These are phyloP conservation scores for Mizuhopecten yessoensis DNA, from an alignment of 1,140 invertebrate genomes.

Conservation along the genomic window DNA sequence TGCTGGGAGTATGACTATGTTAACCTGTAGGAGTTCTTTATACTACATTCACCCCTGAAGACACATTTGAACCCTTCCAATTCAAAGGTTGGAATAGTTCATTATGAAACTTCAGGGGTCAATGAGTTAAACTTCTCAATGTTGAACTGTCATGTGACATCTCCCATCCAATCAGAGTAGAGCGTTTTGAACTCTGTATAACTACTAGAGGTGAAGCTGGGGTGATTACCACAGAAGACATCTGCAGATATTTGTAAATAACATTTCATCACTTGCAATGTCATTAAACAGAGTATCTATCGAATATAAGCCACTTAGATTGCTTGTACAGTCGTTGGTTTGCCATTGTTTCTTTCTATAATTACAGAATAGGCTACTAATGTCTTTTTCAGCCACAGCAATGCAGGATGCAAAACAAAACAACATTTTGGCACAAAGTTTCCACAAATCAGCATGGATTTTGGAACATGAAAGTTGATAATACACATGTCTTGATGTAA, in stretches of 20 bases:
- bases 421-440: neutral
- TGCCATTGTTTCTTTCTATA: neutral
- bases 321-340: neutral
- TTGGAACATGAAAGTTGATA: too few relatives aligned
- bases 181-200: too few relatives aligned
- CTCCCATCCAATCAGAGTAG: too few relatives aligned
- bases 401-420: constrained; percentile 1
- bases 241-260: neutral
- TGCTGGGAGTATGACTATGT: too few relatives aligned
- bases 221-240: neutral
- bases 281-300: neutral
- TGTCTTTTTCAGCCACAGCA: neutral
- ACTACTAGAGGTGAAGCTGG: neutral
- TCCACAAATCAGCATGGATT: neutral
- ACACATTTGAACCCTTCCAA: too few relatives aligned
- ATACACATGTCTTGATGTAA: neutral
- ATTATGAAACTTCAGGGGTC: too few relatives aligned
- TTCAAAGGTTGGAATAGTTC: too few relatives aligned
- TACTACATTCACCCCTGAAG: too few relatives aligned
- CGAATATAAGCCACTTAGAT: neutral
- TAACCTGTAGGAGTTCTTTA: too few relatives aligned
- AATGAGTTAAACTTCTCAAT: too few relatives aligned
- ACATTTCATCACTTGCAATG: neutral
- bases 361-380: neutral
- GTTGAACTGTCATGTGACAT: too few relatives aligned